phyloP scores from a whole-genome alignment of 2,888 invertebrate genomes.

The Nomada lathburiana region DNA sequence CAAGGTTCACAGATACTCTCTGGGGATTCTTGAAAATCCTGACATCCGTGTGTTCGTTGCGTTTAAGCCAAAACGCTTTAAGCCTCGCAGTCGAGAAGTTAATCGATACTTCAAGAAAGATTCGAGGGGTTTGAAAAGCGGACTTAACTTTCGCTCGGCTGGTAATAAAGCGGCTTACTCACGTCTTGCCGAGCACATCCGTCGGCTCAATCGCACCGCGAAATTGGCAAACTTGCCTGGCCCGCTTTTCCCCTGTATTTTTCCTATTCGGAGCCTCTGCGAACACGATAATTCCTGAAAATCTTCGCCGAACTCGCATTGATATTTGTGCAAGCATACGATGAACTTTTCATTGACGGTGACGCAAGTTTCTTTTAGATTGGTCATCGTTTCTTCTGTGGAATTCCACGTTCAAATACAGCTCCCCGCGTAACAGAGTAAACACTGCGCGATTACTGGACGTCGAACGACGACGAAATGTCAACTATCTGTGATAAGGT shows the following conservation, averaged over 20 bases:
- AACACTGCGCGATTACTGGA: background rate
- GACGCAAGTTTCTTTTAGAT: background rate
- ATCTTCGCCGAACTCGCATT: background rate
- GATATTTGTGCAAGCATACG: background rate
- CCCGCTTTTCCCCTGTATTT: conserved; percentile 35
- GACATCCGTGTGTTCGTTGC: conserved; percentile 18
- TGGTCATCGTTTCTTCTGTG: background rate
- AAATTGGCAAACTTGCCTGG: conserved; percentile 66
- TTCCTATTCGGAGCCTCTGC: conserved; percentile 44
- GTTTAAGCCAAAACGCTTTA: conserved; percentile 43
- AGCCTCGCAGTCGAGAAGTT: conserved; percentile 49
- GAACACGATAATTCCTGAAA: conserved; percentile 26
- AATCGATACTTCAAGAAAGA: conserved; percentile 64
- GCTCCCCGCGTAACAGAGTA: background rate
- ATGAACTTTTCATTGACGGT: background rate
- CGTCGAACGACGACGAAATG: background rate
- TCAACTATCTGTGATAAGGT: background rate
- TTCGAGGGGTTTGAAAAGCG: conserved; percentile 65
- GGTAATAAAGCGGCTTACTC: conserved; percentile 70
- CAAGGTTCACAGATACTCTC: background rate
- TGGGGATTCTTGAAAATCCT: conserved; percentile 6
- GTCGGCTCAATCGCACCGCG: conserved; percentile 62
- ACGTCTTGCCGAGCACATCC: conserved; percentile 63
- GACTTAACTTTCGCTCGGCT: conserved; percentile 62
- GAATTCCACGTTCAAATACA: background rate